Evolutionary conservation across 1,140 invertebrate species (phyloP).

Genomic region (Drosophila repletoides): DNA sequence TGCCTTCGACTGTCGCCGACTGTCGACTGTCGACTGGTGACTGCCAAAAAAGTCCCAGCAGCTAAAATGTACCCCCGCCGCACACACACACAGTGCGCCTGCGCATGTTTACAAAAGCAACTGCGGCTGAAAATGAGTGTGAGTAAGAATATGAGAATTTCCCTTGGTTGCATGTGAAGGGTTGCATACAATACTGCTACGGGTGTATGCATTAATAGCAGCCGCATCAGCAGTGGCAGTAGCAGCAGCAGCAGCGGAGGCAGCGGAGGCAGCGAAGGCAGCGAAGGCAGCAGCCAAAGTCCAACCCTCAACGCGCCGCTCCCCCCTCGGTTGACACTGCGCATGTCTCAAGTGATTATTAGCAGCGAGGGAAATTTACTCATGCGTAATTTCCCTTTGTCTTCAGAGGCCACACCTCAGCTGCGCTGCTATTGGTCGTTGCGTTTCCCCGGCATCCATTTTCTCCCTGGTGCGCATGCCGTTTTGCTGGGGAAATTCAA

Average conservation of each 20-base stretch:
- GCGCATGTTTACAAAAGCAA: conserved; percentile 80
- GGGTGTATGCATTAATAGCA: no score
- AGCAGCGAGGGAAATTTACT: conserved; percentile 71
- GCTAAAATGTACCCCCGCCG: conserved; percentile 65
- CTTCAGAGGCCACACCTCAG: conserved; percentile 68
- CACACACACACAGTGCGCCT: conserved; percentile 43
- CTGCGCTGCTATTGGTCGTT: conserved; percentile 50
- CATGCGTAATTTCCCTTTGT: conserved; percentile 61
- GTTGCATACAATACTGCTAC: conserved; percentile 49
- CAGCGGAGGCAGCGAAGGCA: no score
- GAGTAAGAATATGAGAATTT: conserved; percentile 41
- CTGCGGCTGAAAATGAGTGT: conserved; percentile 43
- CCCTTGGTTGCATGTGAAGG: conserved; percentile 51
- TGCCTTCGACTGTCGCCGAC: conserved; percentile 31
- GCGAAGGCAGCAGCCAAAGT: conserved; percentile 10
- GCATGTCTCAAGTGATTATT: conserved; percentile 78
- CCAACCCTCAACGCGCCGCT: conserved; percentile 35
- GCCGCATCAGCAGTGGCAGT: no score
- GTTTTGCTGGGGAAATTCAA: conserved; percentile 48
- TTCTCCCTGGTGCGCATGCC: conserved; percentile 48
- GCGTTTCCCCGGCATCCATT: conserved; percentile 73
- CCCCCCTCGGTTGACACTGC: conserved; percentile 11
- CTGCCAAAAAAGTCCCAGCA: conserved; percentile 55
- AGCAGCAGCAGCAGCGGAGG: no score
- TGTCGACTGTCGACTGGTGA: conserved; percentile 2